phyloP scores from a whole-genome alignment of 1,140 invertebrate species.

The Drosophila repleta region DNA sequence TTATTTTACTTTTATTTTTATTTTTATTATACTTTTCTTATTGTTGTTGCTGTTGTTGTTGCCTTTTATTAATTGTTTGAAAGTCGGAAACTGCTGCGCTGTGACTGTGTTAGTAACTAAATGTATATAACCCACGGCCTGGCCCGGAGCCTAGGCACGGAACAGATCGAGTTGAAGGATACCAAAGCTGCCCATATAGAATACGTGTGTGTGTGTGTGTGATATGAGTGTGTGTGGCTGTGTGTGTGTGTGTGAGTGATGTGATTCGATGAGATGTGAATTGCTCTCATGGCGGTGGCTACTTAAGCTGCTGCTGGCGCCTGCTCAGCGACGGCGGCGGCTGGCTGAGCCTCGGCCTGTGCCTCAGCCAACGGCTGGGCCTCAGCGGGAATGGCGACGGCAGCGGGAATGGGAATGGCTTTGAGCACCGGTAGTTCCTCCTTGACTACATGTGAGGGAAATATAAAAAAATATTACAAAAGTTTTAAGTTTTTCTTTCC shows the following conservation, averaged over 20 bases:
- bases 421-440: slow-evolving; percentile 48
- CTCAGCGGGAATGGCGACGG: slow-evolving; percentile 27
- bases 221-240: slow-evolving; percentile 31
- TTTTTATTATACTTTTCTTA: slow-evolving; percentile 29
- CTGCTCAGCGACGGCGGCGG: slow-evolving; percentile 28
- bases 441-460: neutral
- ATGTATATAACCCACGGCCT: slow-evolving; percentile 64
- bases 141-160: slow-evolving; percentile 37
- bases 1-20: slow-evolving; percentile 30
- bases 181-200: slow-evolving; percentile 74
- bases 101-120: slow-evolving; percentile 69
- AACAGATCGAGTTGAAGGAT: slow-evolving; percentile 64
- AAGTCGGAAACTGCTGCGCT: slow-evolving; percentile 51
- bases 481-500: neutral
- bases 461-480: neutral
- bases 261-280: slow-evolving; percentile 42
- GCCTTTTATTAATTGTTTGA: slow-evolving; percentile 47
- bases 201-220: slow-evolving; percentile 34
- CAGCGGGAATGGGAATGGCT: slow-evolving; percentile 17
- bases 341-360: slow-evolving; percentile 40
- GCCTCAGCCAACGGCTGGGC: slow-evolving; percentile 26
- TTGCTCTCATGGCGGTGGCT: neutral
- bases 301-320: slow-evolving; percentile 28
- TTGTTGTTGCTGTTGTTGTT: slow-evolving; percentile 39
- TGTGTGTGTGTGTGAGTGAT: slow-evolving; percentile 11